Conservation (phyloP, 2,113 vertebrate genomes). For the Trichomycterus rosablanca region DNA sequence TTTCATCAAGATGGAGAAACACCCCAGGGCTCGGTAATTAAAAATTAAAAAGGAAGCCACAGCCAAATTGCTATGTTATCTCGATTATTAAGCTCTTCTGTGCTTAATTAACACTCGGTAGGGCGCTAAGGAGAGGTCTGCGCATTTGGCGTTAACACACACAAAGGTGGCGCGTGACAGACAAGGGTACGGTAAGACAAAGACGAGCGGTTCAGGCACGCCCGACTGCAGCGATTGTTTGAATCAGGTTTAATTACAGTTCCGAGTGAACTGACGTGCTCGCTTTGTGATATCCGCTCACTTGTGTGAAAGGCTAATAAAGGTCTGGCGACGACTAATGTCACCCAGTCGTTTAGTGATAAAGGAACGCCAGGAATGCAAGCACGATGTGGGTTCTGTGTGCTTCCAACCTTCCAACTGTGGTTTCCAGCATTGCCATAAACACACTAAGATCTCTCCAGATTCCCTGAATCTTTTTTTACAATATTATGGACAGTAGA, state of each 20-base stretch:
- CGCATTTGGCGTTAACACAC: constrained; percentile 57
- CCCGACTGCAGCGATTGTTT: constrained; percentile 81
- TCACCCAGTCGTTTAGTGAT: constrained; percentile 33
- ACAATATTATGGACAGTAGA: too few species aligned
- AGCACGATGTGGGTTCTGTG: constrained; percentile 9
- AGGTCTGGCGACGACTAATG: constrained; percentile 17
- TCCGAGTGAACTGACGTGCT: constrained; percentile 90
- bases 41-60: constrained; percentile 66
- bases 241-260: constrained; percentile 95
- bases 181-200: constrained; percentile 30
- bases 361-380: constrained; percentile 12
- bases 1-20: constrained; percentile 77
- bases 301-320: constrained; percentile 75
- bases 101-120: constrained; percentile 72
- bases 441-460: too few species aligned
- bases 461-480: too few species aligned
- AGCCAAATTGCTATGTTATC: constrained; percentile 65
- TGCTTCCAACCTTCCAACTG: neutral
- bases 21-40: constrained; percentile 73
- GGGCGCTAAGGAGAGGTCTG: constrained; percentile 61
- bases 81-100: constrained; percentile 73
- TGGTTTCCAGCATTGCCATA: neutral
- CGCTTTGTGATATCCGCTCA: constrained; percentile 92
- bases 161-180: constrained; percentile 36
- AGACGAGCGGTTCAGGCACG: constrained; percentile 60